phyloP scores from a whole-genome alignment of 2,797 vertebrate genomes.

The Fratercula arctica region DNA sequence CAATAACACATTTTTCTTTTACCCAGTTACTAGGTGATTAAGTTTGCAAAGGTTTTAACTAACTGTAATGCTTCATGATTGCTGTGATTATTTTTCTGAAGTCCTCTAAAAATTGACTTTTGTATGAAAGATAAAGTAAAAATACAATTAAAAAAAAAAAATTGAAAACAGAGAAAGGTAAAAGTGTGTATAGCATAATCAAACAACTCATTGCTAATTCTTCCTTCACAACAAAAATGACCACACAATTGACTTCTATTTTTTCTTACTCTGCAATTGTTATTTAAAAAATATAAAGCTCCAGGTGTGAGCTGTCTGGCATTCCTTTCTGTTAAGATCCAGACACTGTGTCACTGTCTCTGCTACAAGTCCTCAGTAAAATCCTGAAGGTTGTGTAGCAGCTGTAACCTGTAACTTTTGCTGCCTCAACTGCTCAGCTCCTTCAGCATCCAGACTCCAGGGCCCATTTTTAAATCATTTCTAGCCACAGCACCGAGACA shows the following conservation, averaged over 20 bases:
- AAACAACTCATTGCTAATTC: background rate
- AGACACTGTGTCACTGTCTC: background rate
- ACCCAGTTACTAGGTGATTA: background rate
- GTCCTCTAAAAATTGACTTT: background rate
- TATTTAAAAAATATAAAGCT: background rate
- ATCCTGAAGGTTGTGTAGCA: background rate
- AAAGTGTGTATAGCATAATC: background rate
- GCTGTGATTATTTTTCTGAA: background rate
- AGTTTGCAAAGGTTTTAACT: background rate
- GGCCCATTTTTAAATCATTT: background rate
- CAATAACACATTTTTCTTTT: background rate
- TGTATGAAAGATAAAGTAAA: background rate
- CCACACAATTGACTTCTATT: background rate
- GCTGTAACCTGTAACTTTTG: background rate
- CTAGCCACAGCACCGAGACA: background rate
- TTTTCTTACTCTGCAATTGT: background rate
- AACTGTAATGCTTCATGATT: background rate
- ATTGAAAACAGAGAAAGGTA: background rate
- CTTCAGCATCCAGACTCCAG: background rate
- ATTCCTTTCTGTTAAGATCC: background rate
- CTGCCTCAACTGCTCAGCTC: background rate
- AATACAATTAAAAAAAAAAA: background rate
- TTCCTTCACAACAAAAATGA: background rate
- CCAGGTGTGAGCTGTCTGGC: background rate
- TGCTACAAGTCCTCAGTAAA: background rate